These are phyloP conservation scores for Drosophila buzzatii DNA, from an alignment of 2,888 invertebrate species.

Conservation along the genomic window DNA sequence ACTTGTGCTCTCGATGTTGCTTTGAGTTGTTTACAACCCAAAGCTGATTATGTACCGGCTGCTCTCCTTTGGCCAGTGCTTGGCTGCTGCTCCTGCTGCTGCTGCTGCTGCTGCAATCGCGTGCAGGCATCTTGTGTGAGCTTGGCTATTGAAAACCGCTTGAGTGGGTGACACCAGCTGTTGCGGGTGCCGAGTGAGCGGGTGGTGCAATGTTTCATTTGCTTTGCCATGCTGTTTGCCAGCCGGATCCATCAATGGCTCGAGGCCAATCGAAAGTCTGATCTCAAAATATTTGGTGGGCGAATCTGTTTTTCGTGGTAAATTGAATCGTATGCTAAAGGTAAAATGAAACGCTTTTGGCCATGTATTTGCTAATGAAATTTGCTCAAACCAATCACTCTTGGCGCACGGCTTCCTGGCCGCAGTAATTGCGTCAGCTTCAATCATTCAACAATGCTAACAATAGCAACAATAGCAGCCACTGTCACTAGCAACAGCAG, in stretches of 20 bases:
- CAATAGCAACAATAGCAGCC: neutral
- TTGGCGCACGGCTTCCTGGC: slow-evolving; percentile 3
- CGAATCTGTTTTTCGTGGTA: slow-evolving; percentile 1
- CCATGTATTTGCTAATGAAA: slow-evolving; percentile 48
- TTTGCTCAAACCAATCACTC: slow-evolving; percentile 12
- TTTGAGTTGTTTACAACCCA: slow-evolving; percentile 45
- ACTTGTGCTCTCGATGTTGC: slow-evolving; percentile 38
- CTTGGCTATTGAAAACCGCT: slow-evolving; percentile 15
- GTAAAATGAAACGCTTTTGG: slow-evolving; percentile 47
- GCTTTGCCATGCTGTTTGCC: slow-evolving; percentile 1
- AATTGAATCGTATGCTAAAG: slow-evolving; percentile 28
- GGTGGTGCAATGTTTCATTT: neutral
- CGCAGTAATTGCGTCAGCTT: slow-evolving; percentile 41
- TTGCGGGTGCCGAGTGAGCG: neutral
- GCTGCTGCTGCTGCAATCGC: slow-evolving; percentile 6
- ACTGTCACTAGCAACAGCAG: neutral
- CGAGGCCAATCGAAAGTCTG: slow-evolving; percentile 9
- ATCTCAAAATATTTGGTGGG: neutral
- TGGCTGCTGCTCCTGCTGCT: neutral
- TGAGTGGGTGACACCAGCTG: slow-evolving; percentile 9
- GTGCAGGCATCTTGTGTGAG: slow-evolving; percentile 3
- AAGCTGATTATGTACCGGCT: slow-evolving; percentile 49
- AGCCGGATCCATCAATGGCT: neutral
- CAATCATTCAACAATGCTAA: slow-evolving; percentile 38
- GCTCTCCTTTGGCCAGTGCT: neutral